phyloP scores from a whole-genome alignment of 2,888 invertebrate species.

The Melinaea menophilus region DNA sequence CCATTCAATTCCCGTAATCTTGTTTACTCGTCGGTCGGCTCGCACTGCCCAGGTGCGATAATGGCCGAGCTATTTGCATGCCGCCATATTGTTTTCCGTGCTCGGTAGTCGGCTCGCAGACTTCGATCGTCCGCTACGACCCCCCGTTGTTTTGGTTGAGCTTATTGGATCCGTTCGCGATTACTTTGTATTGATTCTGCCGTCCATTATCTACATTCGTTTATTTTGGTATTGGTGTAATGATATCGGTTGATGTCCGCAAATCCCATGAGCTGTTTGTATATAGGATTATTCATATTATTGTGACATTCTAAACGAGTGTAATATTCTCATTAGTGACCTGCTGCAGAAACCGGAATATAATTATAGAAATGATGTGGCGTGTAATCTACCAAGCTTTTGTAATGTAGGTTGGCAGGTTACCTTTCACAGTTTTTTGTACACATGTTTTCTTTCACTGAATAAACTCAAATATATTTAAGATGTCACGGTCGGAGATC shows the following conservation, averaged over 20 bases:
- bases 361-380: too few relatives aligned
- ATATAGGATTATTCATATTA: conserved; percentile 44
- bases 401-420: too few relatives aligned
- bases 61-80: conserved; percentile 78
- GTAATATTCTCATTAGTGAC: too few relatives aligned
- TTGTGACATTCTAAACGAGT: conserved; percentile 18
- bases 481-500: too few relatives aligned
- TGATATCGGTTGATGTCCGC: conserved; percentile 63
- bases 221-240: conserved; percentile 72
- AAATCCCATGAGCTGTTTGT: conserved; percentile 53
- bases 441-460: too few relatives aligned
- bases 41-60: conserved; percentile 76
- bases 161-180: conserved; percentile 77
- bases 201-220: conserved; percentile 76
- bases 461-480: too few relatives aligned
- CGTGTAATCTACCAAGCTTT: too few relatives aligned
- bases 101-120: conserved; percentile 40
- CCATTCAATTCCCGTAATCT: conserved; percentile 78
- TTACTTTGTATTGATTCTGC: conserved; percentile 77
- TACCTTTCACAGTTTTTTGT: too few relatives aligned
- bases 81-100: conserved; percentile 75
- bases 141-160: conserved; percentile 73
- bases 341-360: too few relatives aligned
- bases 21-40: conserved; percentile 72
- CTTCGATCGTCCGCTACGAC: conserved; percentile 61